phyloP scores from a whole-genome alignment of 2,888 invertebrate genomes.

The Drosophila demipolita region DNA sequence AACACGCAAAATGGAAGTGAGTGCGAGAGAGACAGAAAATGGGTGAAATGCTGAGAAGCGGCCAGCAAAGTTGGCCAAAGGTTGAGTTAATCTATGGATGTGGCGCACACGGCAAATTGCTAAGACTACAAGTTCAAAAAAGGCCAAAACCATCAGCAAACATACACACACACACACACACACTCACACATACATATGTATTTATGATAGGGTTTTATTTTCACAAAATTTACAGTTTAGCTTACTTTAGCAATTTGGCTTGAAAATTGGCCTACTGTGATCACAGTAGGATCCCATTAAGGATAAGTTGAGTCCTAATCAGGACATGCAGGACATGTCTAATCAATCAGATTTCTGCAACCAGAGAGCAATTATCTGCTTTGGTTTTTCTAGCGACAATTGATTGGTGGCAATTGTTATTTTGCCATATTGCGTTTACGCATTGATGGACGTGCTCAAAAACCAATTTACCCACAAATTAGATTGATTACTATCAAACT shows the following conservation, averaged over 20 bases:
- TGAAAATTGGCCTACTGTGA: not conserved
- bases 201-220: conserved; percentile 14
- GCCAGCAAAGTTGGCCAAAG: conserved; percentile 51
- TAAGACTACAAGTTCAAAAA: conserved; percentile 36
- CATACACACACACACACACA: not conserved
- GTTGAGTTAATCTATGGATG: conserved; percentile 68
- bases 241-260: conserved; percentile 11
- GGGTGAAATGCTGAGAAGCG: not conserved
- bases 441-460: not conserved
- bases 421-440: conserved; percentile 30
- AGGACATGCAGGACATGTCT: not conserved
- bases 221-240: conserved; percentile 24
- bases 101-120: conserved; percentile 38
- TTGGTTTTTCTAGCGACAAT: not conserved
- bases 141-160: conserved; percentile 3
- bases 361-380: conserved; percentile 21
- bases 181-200: not conserved
- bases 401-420: conserved; percentile 8
- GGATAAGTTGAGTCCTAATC: conserved; percentile 3
- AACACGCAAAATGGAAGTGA: not conserved
- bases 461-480: conserved; percentile 23
- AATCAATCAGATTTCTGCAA: conserved; percentile 12
- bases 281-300: not conserved
- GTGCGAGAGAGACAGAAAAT: not conserved
- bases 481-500: conserved; percentile 39